A percentile compares a stretch with the other conserved stretches of the same genome.
These are phyloP conservation scores for Bibio marci DNA, from an alignment of 2,888 invertebrate species.

Conservation along the genomic window DNA sequence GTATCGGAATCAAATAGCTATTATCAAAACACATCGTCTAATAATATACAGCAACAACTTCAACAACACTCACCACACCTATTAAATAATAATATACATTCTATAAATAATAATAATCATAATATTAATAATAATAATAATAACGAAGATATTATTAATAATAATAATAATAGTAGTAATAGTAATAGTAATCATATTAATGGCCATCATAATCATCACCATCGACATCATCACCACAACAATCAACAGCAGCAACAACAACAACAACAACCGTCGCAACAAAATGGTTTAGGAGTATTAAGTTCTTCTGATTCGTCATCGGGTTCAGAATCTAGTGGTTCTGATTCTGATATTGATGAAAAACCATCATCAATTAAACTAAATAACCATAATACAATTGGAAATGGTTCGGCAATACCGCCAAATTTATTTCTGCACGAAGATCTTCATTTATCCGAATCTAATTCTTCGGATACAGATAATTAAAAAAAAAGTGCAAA, in stretches of 20 bases:
- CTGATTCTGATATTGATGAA: constrained; percentile 22
- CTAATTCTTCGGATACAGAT: constrained; percentile 65
- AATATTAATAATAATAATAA: constrained; percentile 3
- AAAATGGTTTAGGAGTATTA: constrained; percentile 14
- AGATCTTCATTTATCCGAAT: constrained; percentile 74
- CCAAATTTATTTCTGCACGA: constrained; percentile 52
- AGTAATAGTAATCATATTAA: constrained; percentile 13
- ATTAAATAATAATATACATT: not conserved
- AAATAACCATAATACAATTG: constrained; percentile 14
- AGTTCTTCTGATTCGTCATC: constrained; percentile 27
- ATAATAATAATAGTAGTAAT: constrained; percentile 11
- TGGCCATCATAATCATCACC: constrained; percentile 14
- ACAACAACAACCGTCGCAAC: constrained; percentile 9
- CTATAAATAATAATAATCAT: too few species aligned
- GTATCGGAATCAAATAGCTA: constrained; percentile 14
- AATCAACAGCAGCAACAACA: constrained; percentile 7
- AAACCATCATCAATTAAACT: constrained; percentile 8
- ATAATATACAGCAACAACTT: not conserved
- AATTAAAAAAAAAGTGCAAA: constrained; percentile 22
- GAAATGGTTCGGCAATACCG: constrained; percentile 29
- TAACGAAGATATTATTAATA: not conserved
- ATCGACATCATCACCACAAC: constrained; percentile 13
- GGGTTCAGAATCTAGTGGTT: constrained; percentile 27
- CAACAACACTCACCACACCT: not conserved
- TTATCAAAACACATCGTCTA: not conserved